Evolutionary conservation across 2,888 invertebrate genomes (phyloP).

Genomic region (Acanthopleura granulata): DNA sequence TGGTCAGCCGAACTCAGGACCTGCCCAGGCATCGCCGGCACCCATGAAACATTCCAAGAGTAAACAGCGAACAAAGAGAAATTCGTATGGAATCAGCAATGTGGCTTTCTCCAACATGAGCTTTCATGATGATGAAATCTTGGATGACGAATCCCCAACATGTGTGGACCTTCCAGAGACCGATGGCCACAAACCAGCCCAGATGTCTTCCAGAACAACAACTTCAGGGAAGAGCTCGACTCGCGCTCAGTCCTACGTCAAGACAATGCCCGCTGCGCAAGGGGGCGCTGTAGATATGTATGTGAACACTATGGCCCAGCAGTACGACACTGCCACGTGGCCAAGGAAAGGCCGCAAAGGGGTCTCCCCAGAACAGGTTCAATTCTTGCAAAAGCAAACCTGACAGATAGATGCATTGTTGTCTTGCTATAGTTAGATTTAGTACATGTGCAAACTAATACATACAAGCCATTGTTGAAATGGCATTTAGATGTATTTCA

Average conservation of each 20-base stretch:
- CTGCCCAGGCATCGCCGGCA: neutral
- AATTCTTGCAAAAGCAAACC: conserved; percentile 8
- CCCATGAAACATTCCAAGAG: conserved; percentile 9
- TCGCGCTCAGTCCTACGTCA: neutral
- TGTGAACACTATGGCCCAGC: neutral
- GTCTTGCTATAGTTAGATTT: too few relatives aligned
- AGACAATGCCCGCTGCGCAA: neutral
- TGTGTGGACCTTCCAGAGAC: neutral
- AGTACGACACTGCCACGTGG: conserved; percentile 57
- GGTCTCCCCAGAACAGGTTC: conserved; percentile 31
- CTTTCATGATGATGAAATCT: conserved; percentile 56
- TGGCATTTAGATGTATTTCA: too few relatives aligned
- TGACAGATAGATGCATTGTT: neutral
- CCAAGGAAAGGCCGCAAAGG: conserved; percentile 54
- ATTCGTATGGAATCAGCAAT: conserved; percentile 37
- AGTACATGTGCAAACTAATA: too few relatives aligned
- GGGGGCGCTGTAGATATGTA: neutral
- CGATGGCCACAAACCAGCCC: neutral
- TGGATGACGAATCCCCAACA: conserved; percentile 36
- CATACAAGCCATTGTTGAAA: too few relatives aligned
- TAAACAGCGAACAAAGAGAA: neutral
- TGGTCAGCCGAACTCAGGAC: neutral
- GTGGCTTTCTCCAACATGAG: conserved; percentile 63
- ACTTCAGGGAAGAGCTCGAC: neutral
- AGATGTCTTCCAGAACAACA: neutral